Conservation (phyloP, 2,113 vertebrate species). For the Hepsetus odoe region DNA sequence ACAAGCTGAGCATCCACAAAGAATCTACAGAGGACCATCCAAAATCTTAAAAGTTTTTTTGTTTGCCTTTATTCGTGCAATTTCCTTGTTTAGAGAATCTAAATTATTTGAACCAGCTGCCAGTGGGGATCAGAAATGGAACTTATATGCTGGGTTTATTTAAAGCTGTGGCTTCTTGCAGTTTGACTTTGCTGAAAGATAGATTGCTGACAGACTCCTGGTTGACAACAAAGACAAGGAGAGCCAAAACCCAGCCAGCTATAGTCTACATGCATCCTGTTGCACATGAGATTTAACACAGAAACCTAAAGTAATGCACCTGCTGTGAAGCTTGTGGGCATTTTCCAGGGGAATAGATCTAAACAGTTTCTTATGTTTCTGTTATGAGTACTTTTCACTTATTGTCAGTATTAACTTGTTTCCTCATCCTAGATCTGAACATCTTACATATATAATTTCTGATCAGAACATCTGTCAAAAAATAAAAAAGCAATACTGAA, state of each 20-base stretch:
- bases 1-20: too few relatives aligned
- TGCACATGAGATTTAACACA: neutral
- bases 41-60: neutral
- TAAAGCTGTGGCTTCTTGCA: slow-evolving; percentile 35
- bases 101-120: neutral
- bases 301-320: neutral
- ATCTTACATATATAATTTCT: neutral
- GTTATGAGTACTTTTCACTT: neutral
- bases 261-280: neutral
- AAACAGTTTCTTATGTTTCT: too few relatives aligned
- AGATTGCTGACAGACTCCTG: slow-evolving; percentile 47
- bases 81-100: neutral
- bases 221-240: neutral
- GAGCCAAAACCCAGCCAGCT: slow-evolving; percentile 17
- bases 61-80: neutral
- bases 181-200: slow-evolving; percentile 34
- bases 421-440: neutral
- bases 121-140: slow-evolving; percentile 10
- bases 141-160: slow-evolving; percentile 25
- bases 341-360: neutral
- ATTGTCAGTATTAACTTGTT: neutral
- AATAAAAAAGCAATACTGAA: neutral
- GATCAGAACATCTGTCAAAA: neutral
- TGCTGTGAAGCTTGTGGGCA: neutral
- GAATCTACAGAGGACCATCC: too few relatives aligned